These are phyloP conservation scores for Hoplodrina blanda DNA, from an alignment of 2,888 invertebrate genomes.

Conservation along the genomic window DNA sequence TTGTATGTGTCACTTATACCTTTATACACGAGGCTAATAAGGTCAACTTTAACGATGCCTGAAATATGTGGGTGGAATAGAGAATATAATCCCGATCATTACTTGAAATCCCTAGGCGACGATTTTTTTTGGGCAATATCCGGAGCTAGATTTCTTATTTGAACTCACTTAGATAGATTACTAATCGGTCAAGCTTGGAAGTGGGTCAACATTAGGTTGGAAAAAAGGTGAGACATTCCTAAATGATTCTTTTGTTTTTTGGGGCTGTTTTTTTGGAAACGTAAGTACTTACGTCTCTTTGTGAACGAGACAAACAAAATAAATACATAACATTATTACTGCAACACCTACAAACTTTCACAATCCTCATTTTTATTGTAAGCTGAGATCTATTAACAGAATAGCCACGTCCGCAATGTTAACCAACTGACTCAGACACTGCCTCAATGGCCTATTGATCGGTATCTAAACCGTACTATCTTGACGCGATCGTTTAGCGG, in stretches of 20 bases:
- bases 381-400: conserved; percentile 37
- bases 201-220: neutral
- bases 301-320: neutral
- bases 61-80: conserved; percentile 16
- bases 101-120: neutral
- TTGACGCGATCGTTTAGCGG: conserved; percentile 57
- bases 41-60: conserved; percentile 37
- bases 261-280: neutral
- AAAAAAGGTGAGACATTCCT: neutral
- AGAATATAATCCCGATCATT: conserved; percentile 20
- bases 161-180: neutral
- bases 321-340: neutral
- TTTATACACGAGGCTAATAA: conserved; percentile 26
- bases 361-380: neutral
- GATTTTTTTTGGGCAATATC: neutral
- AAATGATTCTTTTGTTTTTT: neutral
- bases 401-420: conserved; percentile 42
- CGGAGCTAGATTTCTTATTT: neutral
- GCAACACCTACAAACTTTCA: neutral
- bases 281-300: neutral
- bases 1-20: conserved; percentile 13
- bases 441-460: conserved; percentile 60
- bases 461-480: conserved; percentile 58
- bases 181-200: neutral
- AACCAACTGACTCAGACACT: conserved; percentile 51